Evolutionary conservation across 2,888 invertebrate species (phyloP).

Genomic region (Sarcophaga rosellei): DNA sequence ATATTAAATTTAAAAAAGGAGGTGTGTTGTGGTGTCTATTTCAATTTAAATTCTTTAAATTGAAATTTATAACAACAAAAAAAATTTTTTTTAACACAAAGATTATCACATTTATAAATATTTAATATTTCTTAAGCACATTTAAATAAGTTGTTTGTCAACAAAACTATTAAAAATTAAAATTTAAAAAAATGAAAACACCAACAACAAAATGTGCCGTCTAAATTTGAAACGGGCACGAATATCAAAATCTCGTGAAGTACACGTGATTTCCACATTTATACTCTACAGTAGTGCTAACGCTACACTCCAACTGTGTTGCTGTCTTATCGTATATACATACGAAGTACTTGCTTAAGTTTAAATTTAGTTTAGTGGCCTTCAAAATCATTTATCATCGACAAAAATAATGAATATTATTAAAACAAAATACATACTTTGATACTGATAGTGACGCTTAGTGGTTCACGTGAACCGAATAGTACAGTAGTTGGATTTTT

Average conservation of each 20-base stretch:
- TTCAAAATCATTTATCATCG: slow-evolving; percentile 20
- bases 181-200: background rate
- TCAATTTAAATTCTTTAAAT: too few species aligned
- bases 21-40: background rate
- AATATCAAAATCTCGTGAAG: slow-evolving; percentile 48
- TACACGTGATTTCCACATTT: slow-evolving; percentile 48
- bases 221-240: background rate
- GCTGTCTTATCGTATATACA: background rate
- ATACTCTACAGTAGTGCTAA: background rate
- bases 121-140: too few species aligned
- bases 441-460: too few species aligned
- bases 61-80: too few species aligned
- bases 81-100: too few species aligned
- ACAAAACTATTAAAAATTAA: too few species aligned
- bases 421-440: too few species aligned
- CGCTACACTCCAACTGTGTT: background rate
- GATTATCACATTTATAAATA: too few species aligned
- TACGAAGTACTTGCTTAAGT: background rate
- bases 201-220: too few species aligned
- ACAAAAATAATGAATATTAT: too few species aligned
- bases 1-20: background rate
- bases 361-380: slow-evolving; percentile 2
- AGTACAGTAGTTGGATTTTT: background rate
- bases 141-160: too few species aligned
- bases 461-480: slow-evolving; percentile 31